A percentile compares a stretch with the other conserved stretches of the same genome.
Evolutionary conservation across 2,113 vertebrate species (phyloP).

Genomic region (Dolichallabes microphthalmus): DNA sequence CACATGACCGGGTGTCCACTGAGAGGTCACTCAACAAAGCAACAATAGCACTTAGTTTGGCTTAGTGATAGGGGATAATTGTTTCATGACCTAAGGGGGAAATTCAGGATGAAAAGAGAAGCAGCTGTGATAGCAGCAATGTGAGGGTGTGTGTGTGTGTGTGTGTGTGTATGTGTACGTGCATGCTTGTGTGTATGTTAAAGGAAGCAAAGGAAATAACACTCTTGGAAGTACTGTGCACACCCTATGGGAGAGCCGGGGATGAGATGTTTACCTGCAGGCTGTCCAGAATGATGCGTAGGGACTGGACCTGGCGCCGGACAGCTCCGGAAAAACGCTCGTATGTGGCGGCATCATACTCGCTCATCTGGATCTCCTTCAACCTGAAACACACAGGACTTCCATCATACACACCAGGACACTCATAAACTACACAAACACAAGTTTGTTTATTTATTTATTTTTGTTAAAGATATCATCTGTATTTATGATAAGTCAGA

Average conservation of each 20-base stretch:
- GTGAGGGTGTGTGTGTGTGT: background rate
- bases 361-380: slow-evolving; percentile 93
- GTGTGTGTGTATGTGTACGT: background rate
- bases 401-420: background rate
- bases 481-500: background rate
- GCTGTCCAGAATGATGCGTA: slow-evolving; percentile 89
- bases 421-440: background rate
- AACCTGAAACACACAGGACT: slow-evolving; percentile 68
- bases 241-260: background rate
- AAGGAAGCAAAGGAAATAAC: slow-evolving; percentile 14
- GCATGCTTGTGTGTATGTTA: background rate
- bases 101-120: background rate
- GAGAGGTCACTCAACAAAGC: slow-evolving; percentile 24
- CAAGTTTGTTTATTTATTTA: background rate
- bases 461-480: background rate
- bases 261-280: slow-evolving; percentile 80
- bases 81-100: slow-evolving; percentile 16
- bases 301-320: slow-evolving; percentile 86
- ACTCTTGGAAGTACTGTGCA: background rate
- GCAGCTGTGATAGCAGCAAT: background rate
- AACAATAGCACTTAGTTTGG: slow-evolving; percentile 7
- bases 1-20: slow-evolving; percentile 7
- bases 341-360: slow-evolving; percentile 87
- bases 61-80: background rate
- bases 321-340: slow-evolving; percentile 88